Evolutionary conservation across 2,113 vertebrate species (phyloP), one percentile per base, ranked within the genome.

Genomic region (Prinia subflava): DNA sequence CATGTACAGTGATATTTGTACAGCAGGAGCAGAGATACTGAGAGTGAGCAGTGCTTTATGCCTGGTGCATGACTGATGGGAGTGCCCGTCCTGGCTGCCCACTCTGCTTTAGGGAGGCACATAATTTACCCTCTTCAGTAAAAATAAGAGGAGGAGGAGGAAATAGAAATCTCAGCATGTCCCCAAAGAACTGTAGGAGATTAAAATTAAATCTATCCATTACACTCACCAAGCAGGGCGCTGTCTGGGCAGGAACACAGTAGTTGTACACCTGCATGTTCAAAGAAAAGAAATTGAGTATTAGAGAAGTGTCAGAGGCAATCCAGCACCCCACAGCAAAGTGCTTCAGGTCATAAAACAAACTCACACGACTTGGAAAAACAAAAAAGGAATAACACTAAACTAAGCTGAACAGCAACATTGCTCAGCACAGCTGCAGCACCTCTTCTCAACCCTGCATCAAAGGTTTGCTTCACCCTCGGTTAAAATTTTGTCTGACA

Each of bases 171-270:
- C 83, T 89, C 86, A 68, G 77, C 77, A 35, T 3, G 24, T 59
- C 76, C 60, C 80, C 56, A 60, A 20, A 87, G 62, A 92, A 71
- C 60, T 46, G 42, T 5, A 83, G 52, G 60, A 92, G 76, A 81
- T 41, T 33, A 75, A 94, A 90, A 96, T 92, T 70, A 94, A 93
- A 92, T 64, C 68, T 87, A 90, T 94, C 86, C 79, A 65, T 86
- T 86, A 67, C 52, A 89, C 89, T 94, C 73, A 90, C 87, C 83
- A 10, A 84, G 77, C 64, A 81, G 68, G 44, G 80, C 0, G 23
- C 91, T 56, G 80, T 56, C 91, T 75, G 86, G 91, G 83, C 95
- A 92, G 80, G 64, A 92, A 52, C 10, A 11, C 68, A 28, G 55
- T 2, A 87, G 84, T 28, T 6, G 3, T 52, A 87, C 80, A 92